These are phyloP conservation scores for Pyrgus malvae DNA, from an alignment of 2,888 invertebrate genomes.

Conservation along the genomic window DNA sequence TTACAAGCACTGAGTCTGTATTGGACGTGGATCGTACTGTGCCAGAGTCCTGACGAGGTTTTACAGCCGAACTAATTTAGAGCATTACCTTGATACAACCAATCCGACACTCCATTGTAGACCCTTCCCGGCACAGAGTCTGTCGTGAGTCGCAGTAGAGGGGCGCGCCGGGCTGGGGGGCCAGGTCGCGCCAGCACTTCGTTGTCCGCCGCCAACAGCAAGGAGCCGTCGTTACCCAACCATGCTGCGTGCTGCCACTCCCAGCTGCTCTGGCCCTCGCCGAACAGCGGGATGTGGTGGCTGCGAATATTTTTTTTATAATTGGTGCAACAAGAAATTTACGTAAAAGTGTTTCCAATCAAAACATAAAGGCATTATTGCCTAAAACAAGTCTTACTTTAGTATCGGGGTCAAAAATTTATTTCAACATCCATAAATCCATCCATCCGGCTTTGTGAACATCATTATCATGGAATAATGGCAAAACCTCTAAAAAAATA, in stretches of 20 bases:
- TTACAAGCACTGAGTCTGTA: too few species aligned
- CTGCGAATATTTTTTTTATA: slow-evolving; percentile 54
- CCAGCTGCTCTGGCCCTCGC: slow-evolving; percentile 86
- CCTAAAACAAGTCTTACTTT: too few species aligned
- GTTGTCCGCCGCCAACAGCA: slow-evolving; percentile 92
- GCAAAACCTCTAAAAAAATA: too few species aligned
- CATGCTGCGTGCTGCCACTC: slow-evolving; percentile 92
- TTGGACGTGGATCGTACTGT: too few species aligned
- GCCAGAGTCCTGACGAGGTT: too few species aligned
- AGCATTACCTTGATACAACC: slow-evolving; percentile 96
- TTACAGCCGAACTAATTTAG: not conserved
- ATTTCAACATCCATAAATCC: not conserved
- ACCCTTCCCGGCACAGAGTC: slow-evolving; percentile 90
- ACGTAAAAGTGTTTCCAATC: not conserved
- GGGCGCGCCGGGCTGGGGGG: slow-evolving; percentile 84
- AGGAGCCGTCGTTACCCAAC: slow-evolving; percentile 89
- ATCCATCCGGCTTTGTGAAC: too few species aligned
- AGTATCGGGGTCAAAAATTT: too few species aligned
- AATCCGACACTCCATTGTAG: slow-evolving; percentile 97
- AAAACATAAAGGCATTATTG: too few species aligned
- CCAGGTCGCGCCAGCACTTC: slow-evolving; percentile 92
- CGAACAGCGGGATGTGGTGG: slow-evolving; percentile 92
- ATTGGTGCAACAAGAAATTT: too few species aligned
- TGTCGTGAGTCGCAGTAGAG: slow-evolving; percentile 86
- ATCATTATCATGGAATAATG: too few species aligned